phyloP scores from a whole-genome alignment of 2,797 vertebrate species.

The Hipposideros larvatus region DNA sequence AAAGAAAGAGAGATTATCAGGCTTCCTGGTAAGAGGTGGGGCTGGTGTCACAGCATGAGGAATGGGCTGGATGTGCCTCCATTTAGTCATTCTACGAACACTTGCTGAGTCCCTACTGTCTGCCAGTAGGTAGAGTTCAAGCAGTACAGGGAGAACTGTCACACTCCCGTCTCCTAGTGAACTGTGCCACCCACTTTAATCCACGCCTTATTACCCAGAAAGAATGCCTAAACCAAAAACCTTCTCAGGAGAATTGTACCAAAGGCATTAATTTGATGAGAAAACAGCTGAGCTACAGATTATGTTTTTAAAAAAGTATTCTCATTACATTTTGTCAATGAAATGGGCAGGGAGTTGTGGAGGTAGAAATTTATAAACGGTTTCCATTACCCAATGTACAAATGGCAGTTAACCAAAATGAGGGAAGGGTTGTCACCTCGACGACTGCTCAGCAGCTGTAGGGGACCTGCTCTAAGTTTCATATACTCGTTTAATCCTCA shows the following conservation, averaged over 20 bases:
- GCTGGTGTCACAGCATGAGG: neutral
- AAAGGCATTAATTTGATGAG: neutral
- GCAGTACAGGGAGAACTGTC: neutral
- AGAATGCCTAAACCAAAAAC: neutral
- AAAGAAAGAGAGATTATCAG: neutral
- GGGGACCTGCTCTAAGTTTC: too few species aligned
- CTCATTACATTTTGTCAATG: neutral
- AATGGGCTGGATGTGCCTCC: too few species aligned
- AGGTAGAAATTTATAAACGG: too few species aligned
- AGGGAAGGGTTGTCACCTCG: neutral
- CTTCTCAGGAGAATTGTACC: neutral
- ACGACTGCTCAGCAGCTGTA: neutral
- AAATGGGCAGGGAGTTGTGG: neutral
- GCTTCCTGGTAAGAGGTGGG: neutral
- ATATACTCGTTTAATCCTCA: too few species aligned
- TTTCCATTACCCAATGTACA: neutral
- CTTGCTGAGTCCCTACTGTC: neutral
- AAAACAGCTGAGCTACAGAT: neutral
- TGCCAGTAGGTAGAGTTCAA: neutral
- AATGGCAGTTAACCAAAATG: neutral
- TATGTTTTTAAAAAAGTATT: neutral
- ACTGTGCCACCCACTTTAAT: neutral
- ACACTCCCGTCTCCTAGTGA: neutral
- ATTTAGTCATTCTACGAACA: neutral
- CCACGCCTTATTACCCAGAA: neutral